phyloP scores from a whole-genome alignment of 2,797 vertebrate genomes.

The Microcaecilia unicolor region DNA sequence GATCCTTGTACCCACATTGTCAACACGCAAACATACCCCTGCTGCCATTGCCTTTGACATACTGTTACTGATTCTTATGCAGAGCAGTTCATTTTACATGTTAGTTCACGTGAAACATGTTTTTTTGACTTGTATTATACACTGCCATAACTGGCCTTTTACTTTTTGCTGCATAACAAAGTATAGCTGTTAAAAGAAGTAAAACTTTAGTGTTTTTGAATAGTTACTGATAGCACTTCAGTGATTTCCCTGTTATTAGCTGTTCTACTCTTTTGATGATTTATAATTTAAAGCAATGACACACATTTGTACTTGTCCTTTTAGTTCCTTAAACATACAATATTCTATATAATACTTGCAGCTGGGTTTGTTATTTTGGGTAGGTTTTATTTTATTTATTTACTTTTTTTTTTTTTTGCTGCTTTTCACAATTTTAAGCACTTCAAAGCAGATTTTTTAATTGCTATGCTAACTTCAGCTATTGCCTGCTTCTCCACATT shows the following conservation, averaged over 20 bases:
- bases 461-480: conserved; percentile 9
- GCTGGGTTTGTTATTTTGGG: conserved; percentile 17
- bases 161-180: too few species aligned
- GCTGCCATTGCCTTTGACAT: too few species aligned
- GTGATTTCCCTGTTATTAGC: conserved; percentile 2
- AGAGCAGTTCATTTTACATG: too few species aligned
- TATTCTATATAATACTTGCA: conserved; percentile 8
- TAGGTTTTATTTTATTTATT: too few species aligned
- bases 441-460: conserved; percentile 16
- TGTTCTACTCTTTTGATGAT: neutral
- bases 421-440: conserved; percentile 13
- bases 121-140: too few species aligned
- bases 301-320: neutral
- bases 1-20: too few species aligned
- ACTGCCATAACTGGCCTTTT: too few species aligned
- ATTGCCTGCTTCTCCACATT: neutral
- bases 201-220: too few species aligned
- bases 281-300: neutral
- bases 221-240: conserved; percentile 1
- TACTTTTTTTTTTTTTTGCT: conserved; percentile 2
- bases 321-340: neutral
- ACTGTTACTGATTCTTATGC: too few species aligned
- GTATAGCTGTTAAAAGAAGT: too few species aligned
- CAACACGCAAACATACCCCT: too few species aligned
- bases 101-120: too few species aligned